Base-by-base conservation (phyloP, 1,140 invertebrate species). In the Cataglyphis hispanica region DNA sequence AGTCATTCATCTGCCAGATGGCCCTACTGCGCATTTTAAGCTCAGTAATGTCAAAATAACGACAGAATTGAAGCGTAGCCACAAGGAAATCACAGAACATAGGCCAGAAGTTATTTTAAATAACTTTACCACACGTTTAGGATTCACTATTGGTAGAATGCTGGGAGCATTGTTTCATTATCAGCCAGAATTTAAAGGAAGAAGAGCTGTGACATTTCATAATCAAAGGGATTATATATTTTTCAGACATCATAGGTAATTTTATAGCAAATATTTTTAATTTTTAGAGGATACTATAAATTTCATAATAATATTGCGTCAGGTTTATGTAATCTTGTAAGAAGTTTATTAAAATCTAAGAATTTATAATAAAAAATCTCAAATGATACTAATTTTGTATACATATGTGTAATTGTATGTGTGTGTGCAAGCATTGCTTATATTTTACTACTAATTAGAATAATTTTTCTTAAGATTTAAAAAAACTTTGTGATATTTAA, bases 201-300 rank as follows among this genome's bases (percentile, higher is more conserved):
- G 99, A 22, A 96, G 99, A 87, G 98, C 97, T 2, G 98, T 99
- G 19, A 99, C 99, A 19, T 99, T 99, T 94, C 99, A 99, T 94
- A 99, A 99, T 96, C 99, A 99, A 93, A 96, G 99, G 85, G 99
- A 99, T 96, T 99, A 99, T 91, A 99, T 99, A 91, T 99, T 99
- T 95, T 99, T 99, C 92, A 96, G 99, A 75, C 99, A 99, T 95
- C 99, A 99, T 94, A 97, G 98, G 98, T 99, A 95, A 94, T 90
- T 91, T 25, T 69, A 27, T 37, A 76, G 4, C 22, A 56, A 4
- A 16, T 22, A 61, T 10, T 58, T 40, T 50, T 63, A 46, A 58
- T 75, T 34, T n/a, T 43, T 31, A 8, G 1, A 22, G 2, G 1
- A 50, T 43, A 11, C 25, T n/a, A 3, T 31, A 70, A 31, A 70